Conservation (phyloP, 2,113 vertebrate genomes). For the Eclectus roratus region DNA sequence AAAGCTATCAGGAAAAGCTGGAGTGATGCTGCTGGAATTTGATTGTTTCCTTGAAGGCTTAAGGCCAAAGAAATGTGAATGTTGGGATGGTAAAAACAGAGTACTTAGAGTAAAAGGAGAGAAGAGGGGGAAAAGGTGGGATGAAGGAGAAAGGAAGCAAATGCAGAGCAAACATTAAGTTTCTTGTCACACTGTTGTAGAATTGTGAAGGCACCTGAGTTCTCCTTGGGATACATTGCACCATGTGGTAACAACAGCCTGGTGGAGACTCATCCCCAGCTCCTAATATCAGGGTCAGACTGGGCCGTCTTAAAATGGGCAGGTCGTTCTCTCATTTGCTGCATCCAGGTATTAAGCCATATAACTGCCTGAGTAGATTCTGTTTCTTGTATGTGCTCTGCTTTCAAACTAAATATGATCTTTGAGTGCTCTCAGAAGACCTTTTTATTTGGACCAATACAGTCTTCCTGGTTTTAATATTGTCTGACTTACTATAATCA, state of each 20-base stretch:
- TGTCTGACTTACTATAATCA: not conserved
- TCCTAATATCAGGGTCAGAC: not conserved
- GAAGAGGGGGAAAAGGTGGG: not conserved
- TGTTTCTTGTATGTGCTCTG: not conserved
- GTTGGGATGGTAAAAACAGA: not conserved
- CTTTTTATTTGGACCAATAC: not conserved
- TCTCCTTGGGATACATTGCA: not conserved
- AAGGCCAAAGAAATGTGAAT: not conserved
- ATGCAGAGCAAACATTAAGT: not conserved
- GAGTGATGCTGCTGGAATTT: not conserved
- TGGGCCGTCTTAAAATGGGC: not conserved
- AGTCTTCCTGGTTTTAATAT: not conserved
- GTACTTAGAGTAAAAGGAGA: not conserved
- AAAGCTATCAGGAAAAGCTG: not conserved
- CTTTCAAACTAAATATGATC: not conserved
- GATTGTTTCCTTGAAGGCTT: not conserved
- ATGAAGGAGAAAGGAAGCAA: not conserved
- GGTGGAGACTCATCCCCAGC: not conserved
- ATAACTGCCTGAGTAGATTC: not conserved
- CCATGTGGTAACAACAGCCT: not conserved
- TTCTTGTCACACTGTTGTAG: not conserved
- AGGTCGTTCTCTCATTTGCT: not conserved
- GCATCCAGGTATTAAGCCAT: not conserved
- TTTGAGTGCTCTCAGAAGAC: not conserved
- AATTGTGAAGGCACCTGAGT: not conserved